phyloP scores from a whole-genome alignment of 2,888 invertebrate species.

The Heliconius sara region DNA sequence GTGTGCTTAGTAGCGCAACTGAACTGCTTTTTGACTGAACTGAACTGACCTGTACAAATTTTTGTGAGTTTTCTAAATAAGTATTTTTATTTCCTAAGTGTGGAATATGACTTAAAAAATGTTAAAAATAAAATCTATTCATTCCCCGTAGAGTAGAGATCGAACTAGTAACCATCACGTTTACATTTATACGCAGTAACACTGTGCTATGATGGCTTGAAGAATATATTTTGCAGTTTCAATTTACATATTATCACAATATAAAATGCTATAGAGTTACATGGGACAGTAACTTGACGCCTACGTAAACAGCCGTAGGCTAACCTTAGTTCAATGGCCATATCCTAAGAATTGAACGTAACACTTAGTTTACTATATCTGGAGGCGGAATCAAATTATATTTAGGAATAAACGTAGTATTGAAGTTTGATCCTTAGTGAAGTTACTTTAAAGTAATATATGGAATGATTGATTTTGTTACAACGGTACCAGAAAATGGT shows the following conservation, averaged over 20 bases:
- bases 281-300: conserved; percentile 33
- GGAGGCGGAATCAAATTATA: conserved; percentile 44
- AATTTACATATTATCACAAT: conserved; percentile 13
- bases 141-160: neutral
- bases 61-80: no score
- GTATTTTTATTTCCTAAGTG: no score
- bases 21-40: no score
- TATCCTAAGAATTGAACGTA: conserved; percentile 38
- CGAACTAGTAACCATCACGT: neutral
- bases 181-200: neutral
- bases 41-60: no score
- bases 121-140: no score
- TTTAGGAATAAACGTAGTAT: conserved; percentile 16
- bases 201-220: neutral
- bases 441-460: conserved; percentile 18
- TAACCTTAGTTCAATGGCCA: conserved; percentile 29
- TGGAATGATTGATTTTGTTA: neutral
- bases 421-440: conserved; percentile 25
- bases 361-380: conserved; percentile 42
- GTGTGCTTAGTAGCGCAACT: neutral
- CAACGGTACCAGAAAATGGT: conserved; percentile 39
- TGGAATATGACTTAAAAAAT: no score
- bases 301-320: conserved; percentile 26
- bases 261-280: neutral
- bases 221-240: neutral